A percentile compares a stretch with the other conserved stretches of the same genome.
phyloP scores from a whole-genome alignment of 2,113 vertebrate genomes.

The Dicerorhinus sumatrensis region DNA sequence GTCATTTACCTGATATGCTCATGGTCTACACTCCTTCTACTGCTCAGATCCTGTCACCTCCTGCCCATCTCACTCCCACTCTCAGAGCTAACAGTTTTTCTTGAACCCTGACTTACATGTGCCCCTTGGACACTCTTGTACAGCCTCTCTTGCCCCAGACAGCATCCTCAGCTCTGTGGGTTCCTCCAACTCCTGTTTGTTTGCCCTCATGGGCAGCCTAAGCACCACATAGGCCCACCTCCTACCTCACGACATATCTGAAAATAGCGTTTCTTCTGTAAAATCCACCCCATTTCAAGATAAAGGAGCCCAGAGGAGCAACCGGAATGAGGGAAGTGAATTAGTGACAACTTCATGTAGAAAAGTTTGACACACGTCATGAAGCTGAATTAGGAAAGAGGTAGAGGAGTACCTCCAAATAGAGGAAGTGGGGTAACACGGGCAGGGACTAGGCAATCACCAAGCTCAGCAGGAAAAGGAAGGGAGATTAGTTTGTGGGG shows the following conservation, averaged over 20 bases:
- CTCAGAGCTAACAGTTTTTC: not conserved
- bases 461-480: constrained; percentile 48
- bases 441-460: constrained; percentile 48
- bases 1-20: not conserved
- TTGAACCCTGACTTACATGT: not conserved
- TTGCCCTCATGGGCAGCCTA: not conserved
- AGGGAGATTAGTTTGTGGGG: constrained; percentile 41
- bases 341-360: not conserved
- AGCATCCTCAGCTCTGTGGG: not conserved
- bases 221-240: too few relatives aligned
- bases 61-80: accelerated
- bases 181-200: not conserved
- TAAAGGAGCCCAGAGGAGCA: not conserved
- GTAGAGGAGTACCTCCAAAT: not conserved
- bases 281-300: not conserved
- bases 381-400: not conserved
- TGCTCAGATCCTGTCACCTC: not conserved
- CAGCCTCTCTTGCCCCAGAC: too few relatives aligned
- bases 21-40: not conserved
- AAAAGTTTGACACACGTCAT: not conserved
- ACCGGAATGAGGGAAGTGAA: not conserved
- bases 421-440: constrained; percentile 73
- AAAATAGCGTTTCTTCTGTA: not conserved
- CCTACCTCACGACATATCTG: not conserved
- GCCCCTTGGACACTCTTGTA: not conserved